phyloP scores from a whole-genome alignment of 2,113 vertebrate species.

The Brachyhypopomus occidentalis region DNA sequence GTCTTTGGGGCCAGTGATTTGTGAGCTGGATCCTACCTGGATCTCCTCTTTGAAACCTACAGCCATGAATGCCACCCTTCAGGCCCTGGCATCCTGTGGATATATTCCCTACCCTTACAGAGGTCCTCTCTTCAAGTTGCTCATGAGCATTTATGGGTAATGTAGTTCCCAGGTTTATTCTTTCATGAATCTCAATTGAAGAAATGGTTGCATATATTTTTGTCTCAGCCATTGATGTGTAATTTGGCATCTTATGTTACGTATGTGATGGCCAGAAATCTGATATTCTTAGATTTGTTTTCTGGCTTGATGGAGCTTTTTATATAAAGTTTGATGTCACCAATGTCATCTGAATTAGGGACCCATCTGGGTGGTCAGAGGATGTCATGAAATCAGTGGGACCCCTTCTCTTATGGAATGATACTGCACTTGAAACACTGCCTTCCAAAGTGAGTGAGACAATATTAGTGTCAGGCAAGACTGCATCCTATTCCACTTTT shows the following conservation, averaged over 20 bases:
- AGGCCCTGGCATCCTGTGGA: conserved; percentile 59
- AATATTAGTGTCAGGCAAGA: neutral
- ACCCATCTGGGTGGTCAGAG: conserved; percentile 65
- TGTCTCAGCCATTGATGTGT: too few species aligned
- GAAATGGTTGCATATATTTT: neutral
- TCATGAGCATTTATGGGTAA: conserved; percentile 68
- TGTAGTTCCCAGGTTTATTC: neutral
- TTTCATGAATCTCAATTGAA: neutral
- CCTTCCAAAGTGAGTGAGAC: conserved; percentile 60
- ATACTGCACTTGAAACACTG: conserved; percentile 50
- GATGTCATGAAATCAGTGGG: conserved; percentile 61
- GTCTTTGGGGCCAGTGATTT: conserved; percentile 63
- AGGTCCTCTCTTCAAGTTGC: conserved; percentile 54
- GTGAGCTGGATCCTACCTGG: conserved; percentile 62
- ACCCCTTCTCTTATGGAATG: conserved; percentile 62
- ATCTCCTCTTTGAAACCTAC: conserved; percentile 55
- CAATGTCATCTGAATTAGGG: conserved; percentile 53
- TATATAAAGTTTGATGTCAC: neutral
- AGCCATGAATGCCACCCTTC: conserved; percentile 58
- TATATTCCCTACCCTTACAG: conserved; percentile 56
- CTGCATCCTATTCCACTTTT: neutral
- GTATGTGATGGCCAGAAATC: neutral
- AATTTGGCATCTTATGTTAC: neutral
- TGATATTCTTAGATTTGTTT: neutral
- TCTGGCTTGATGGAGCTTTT: neutral